phyloP scores from a whole-genome alignment of 1,140 invertebrate species.

The Drosophila miranda region DNA sequence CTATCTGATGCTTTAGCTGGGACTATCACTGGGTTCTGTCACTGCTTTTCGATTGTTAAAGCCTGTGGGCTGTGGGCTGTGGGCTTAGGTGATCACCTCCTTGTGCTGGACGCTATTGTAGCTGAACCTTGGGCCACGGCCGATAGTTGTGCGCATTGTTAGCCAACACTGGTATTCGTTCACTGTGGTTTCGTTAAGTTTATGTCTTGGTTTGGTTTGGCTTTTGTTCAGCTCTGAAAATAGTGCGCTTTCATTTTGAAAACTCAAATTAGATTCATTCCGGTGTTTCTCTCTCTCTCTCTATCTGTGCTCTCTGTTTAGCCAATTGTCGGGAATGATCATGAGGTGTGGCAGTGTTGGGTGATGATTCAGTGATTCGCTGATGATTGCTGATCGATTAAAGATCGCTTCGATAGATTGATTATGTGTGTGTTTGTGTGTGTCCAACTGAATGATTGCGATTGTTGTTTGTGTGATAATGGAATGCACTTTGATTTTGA shows the following conservation, averaged over 20 bases:
- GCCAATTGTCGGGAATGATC: slow-evolving; percentile 35
- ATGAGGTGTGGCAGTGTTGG: slow-evolving; percentile 25
- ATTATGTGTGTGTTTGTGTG: slow-evolving; percentile 6
- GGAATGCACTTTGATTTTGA: slow-evolving; percentile 37
- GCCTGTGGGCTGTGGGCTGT: background rate
- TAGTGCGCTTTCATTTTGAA: slow-evolving; percentile 46
- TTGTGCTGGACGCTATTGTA: slow-evolving; percentile 67
- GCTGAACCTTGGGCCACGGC: slow-evolving; percentile 57
- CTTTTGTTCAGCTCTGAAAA: slow-evolving; percentile 25
- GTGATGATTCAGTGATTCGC: slow-evolving; percentile 21
- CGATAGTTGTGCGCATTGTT: slow-evolving; percentile 68
- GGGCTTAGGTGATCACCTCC: slow-evolving; percentile 62
- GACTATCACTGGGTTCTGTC: background rate
- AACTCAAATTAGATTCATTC: slow-evolving; percentile 41
- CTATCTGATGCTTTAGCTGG: background rate
- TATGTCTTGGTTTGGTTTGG: background rate
- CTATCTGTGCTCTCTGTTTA: background rate
- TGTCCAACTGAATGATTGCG: slow-evolving; percentile 2
- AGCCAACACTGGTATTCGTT: slow-evolving; percentile 18
- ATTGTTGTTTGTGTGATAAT: slow-evolving; percentile 6
- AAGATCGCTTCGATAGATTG: slow-evolving; percentile 20
- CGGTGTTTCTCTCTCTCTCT: no score
- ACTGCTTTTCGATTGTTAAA: background rate
- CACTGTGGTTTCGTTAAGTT: slow-evolving; percentile 14
- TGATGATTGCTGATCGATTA: slow-evolving; percentile 21